Conservation (phyloP, 2,888 invertebrate species). For the Monopis laevigella region DNA sequence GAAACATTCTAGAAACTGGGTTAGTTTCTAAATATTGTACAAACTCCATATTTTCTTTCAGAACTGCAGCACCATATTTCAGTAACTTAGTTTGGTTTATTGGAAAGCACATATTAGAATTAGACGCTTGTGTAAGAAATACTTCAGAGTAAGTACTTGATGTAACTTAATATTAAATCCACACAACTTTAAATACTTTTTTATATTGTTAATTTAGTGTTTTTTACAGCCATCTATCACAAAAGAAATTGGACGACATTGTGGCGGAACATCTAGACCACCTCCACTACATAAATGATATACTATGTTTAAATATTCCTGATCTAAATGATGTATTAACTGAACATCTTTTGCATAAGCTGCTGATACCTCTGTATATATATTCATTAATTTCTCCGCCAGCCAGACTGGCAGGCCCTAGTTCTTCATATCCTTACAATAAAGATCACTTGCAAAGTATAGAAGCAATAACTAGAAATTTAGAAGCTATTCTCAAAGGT, state of each 20-base stretch:
- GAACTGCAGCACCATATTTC: constrained; percentile 98
- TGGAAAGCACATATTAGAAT: constrained; percentile 95
- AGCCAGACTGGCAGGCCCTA: constrained; percentile 26
- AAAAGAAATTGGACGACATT: constrained; percentile 89
- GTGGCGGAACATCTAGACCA: constrained; percentile 98
- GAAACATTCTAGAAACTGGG: no score
- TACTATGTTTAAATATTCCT: constrained; percentile 89
- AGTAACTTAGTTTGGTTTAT: constrained; percentile 99
- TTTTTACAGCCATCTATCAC: constrained; percentile 83
- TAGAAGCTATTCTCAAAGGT: constrained; percentile 71
- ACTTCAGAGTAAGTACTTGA: constrained; percentile 87
- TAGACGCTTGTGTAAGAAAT: constrained; percentile 93
- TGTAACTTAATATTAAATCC: background rate
- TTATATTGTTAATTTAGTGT: background rate
- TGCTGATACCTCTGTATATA: constrained; percentile 93
- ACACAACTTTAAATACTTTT: background rate
- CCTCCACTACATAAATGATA: constrained; percentile 96
- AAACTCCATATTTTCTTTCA: constrained; percentile 25
- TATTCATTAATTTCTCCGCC: constrained; percentile 78
- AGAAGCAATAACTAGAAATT: constrained; percentile 70
- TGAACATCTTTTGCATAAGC: constrained; percentile 91
- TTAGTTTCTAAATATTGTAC: no score
- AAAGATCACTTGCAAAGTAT: constrained; percentile 59
- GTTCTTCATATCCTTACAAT: constrained; percentile 44
- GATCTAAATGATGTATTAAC: constrained; percentile 93